Base-by-base conservation (phyloP, 2,888 invertebrate species). In the Drymonia ruficornis region DNA sequence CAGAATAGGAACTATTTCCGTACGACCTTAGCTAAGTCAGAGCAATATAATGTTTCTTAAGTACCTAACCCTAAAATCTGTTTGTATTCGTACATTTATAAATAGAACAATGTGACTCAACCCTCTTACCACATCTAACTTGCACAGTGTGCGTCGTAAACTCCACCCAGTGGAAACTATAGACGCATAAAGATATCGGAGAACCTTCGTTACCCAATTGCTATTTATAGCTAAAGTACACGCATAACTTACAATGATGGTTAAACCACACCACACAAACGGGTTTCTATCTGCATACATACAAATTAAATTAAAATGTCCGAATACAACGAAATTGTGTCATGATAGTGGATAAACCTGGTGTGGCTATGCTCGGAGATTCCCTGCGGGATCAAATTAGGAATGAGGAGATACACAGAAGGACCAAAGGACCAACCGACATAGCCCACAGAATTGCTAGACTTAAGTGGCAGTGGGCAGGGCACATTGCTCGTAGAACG, bases 151-250 rank as follows among this genome's bases (percentile, higher is more conserved):
- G 18, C 15, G 43, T 13, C 43, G 19, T 19, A 43, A 43, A 19
- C 13, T 8, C 43, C 43, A 19, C 43, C 12, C 43, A 19, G 19
- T 43, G 19, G 19, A 43, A 43, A 19, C 43, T 9, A 43, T 19
- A 43, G 19, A 19, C 43, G 19, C 43, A 19, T 43, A 43, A 43
- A 43, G 18, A 43, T 43, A 43, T 8, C 43, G 13, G 19, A 3
- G 19, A 11, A 19, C 43, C 43, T 43, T 43, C 43, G 19, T 18
- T 16, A 5, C 19, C 43, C 19, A 43, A 43, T 43, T 43, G 16
- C 19, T 19, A 19, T 18, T 43, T 43, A 43, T 43, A 43, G 43
- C 12, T 8, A 43, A 43, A 43, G 43, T 43, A 43, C 43, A 19
- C 16, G 19, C 43, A 19, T 43, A 19, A 43, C 19, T 43, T 43